Evolutionary conservation across 2,113 vertebrate genomes (phyloP).

Genomic region (Mionectes macconnelli): DNA sequence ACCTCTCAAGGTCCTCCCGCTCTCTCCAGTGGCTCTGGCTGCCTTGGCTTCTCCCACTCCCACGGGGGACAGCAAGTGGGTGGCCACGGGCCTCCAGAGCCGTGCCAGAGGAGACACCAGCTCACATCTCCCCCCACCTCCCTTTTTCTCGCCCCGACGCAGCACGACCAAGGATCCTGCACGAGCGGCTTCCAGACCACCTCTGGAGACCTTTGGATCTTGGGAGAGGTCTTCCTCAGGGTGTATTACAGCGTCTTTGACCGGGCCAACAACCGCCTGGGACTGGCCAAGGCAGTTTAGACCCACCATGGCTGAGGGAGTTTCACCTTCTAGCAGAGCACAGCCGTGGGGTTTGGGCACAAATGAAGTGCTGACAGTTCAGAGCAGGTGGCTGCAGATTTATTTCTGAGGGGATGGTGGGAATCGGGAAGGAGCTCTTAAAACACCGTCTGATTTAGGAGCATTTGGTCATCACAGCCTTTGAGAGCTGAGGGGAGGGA

Average conservation of each 20-base stretch:
- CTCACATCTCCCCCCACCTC: not conserved
- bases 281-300: conserved; percentile 68
- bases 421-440: not conserved
- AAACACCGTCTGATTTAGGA: not conserved
- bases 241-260: conserved; percentile 77
- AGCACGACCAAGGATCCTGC: conserved; percentile 5
- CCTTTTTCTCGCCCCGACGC: too few relatives aligned
- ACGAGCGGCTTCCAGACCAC: conserved; percentile 61
- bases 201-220: conserved; percentile 58
- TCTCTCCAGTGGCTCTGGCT: not conserved
- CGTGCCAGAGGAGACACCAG: rapidly evolving
- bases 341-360: rapidly evolving
- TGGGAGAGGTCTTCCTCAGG: conserved; percentile 71
- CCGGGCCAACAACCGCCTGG: conserved; percentile 60
- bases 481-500: not conserved
- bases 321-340: not conserved
- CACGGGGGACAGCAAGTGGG: not conserved
- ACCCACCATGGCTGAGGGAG: rapidly evolving
- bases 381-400: not conserved
- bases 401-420: not conserved
- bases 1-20: not conserved
- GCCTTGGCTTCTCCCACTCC: not conserved
- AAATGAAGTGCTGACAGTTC: not conserved
- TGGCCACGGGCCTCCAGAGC: not conserved
- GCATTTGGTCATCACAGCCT: rapidly evolving